Base-by-base conservation (phyloP, 2,888 invertebrate species). In the Acronicta aceris region DNA sequence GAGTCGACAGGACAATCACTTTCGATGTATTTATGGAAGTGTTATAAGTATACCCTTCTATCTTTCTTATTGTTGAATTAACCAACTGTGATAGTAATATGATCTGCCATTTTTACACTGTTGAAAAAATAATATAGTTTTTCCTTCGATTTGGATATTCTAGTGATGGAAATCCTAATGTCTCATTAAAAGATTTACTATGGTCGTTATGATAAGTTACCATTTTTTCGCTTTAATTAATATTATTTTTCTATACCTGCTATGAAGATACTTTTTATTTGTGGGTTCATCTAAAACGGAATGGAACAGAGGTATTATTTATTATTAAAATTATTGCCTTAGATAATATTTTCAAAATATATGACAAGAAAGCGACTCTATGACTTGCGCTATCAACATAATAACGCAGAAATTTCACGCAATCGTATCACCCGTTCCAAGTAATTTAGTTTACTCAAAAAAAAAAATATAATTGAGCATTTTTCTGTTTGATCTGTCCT, bases 1-100 rank as follows among this genome's bases (percentile, higher is more conserved):
- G 71, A 78, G 70, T 59, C 55, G 71, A 50, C 61, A 58, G 57
- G 48, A 68, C 73, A 78, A 75, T 78, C 69, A 65, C 59, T 57
- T 65, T 67, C 70, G 56, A 53, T 65, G 58, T 57, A 63, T 60
- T 63, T 67, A 68, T 45, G 67, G 59, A 0, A 15, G 25, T 43
- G 17, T 36, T 42, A 58, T 45, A 40, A 25, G 9, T 46, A 65
- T 53, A 43, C 65, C 36, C 65, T 59, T 65, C 65, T 47, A 15
- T 12, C 5, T 15, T 42, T 53, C 17, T 69, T 69, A 27, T 43
- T 54, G n/a, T 47, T 15, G 49, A 15, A 21, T 67, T 17, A 40
- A 46, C 54, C n/a, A n/a, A 9, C 30, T 30, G 10, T 30, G 30
- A 15, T 15, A 10, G 27, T 30, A 30, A 15, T 15, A 25, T 27